Percentiles rank a stretch among this genome's conserved stretches.
Evolutionary conservation across 1,140 invertebrate species (phyloP).

Genomic region (Bradynema listronoti): DNA sequence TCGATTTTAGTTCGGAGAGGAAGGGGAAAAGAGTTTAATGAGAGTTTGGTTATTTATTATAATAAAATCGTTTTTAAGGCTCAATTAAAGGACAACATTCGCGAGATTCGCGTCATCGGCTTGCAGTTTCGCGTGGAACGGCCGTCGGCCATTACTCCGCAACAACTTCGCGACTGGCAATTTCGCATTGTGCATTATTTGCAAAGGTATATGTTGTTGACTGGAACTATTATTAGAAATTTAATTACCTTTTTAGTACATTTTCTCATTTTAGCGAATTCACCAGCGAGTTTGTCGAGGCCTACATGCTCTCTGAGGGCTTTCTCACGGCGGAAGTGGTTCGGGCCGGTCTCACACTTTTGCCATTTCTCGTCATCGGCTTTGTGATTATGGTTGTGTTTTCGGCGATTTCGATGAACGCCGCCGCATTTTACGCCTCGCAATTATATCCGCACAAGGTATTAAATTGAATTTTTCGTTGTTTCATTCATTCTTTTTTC

Average conservation of each 20-base stretch:
- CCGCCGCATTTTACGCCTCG: constrained; percentile 31
- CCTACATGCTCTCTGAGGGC: constrained; percentile 47
- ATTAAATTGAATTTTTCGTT: too few relatives aligned
- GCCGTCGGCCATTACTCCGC: constrained; percentile 20
- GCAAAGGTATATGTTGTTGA: constrained; percentile 14
- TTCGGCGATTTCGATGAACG: constrained; percentile 47
- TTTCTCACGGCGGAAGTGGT: constrained; percentile 50
- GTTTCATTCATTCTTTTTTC: too few relatives aligned
- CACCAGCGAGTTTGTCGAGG: constrained; percentile 50
- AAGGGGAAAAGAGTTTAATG: too few relatives aligned
- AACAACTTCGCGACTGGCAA: constrained; percentile 44
- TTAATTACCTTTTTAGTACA: not conserved
- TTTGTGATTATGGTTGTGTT: constrained; percentile 53
- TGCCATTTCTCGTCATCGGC: constrained; percentile 53
- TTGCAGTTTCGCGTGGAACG: constrained; percentile 53
- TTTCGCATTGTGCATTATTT: constrained; percentile 39
- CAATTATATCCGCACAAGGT: constrained; percentile 35
- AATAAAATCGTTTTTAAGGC: too few relatives aligned
- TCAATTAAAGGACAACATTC: constrained; percentile 52
- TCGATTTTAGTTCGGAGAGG: too few relatives aligned
- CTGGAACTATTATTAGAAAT: constrained; percentile 15
- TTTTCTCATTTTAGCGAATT: constrained; percentile 48
- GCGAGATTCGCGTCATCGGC: constrained; percentile 48
- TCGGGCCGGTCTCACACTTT: constrained; percentile 48
- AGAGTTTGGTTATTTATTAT: too few relatives aligned